Percentiles rank a stretch among this genome's conserved stretches.
Conservation (phyloP, 2,888 invertebrate species). For the Ormyrus thymus region DNA sequence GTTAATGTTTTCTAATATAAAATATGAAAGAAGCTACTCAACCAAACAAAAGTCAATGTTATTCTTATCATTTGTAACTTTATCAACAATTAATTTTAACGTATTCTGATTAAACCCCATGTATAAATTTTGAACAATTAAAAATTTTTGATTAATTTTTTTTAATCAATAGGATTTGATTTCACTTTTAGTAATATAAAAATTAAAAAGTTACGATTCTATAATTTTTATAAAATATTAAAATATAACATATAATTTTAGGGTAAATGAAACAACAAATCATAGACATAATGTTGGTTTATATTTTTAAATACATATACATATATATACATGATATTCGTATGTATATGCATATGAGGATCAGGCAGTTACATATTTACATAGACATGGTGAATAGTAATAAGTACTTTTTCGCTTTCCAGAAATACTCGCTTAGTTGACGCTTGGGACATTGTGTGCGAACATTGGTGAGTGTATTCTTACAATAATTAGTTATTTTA, state of each 20-base stretch:
- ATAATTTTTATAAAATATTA: too few relatives aligned
- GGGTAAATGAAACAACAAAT: neutral
- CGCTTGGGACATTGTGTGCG: slow-evolving; percentile 16
- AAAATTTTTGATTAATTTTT: neutral
- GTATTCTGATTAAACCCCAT: neutral
- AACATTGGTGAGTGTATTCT: slow-evolving; percentile 30
- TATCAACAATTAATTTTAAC: too few relatives aligned
- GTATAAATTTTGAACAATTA: neutral
- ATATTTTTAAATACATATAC: slow-evolving; percentile 53
- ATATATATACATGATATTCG: slow-evolving; percentile 57
- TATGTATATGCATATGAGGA: slow-evolving; percentile 57
- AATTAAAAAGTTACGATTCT: neutral
- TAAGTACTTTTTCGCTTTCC: slow-evolving; percentile 52
- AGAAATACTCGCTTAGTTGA: slow-evolving; percentile 30
- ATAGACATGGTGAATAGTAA: slow-evolving; percentile 72
- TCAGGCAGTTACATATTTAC: slow-evolving; percentile 74
- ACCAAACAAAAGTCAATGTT: too few relatives aligned
- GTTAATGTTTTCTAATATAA: too few relatives aligned
- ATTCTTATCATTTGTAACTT: too few relatives aligned
- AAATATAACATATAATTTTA: too few relatives aligned
- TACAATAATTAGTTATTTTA: slow-evolving; percentile 13
- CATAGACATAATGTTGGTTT: slow-evolving; percentile 29
- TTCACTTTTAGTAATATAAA: neutral
- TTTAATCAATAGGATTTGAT: neutral
- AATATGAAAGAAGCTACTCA: too few relatives aligned